Evolutionary conservation across 2,888 invertebrate species (phyloP), one percentile per base, ranked within the genome.

Genomic region (Dryobotodes eremita): DNA sequence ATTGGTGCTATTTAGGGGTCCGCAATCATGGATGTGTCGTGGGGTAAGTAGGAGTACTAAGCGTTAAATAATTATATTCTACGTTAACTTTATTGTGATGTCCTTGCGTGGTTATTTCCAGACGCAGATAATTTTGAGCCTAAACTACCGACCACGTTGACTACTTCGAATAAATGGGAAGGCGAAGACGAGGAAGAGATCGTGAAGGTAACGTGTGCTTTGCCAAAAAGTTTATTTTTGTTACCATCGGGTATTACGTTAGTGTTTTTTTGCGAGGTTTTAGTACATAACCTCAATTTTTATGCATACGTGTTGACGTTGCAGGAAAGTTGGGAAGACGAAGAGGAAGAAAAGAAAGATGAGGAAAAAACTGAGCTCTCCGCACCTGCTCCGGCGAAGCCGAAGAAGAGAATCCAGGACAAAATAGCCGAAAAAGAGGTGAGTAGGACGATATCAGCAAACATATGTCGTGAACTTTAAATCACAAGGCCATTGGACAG

Each of bases 281-380:
- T 87, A 75, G 82, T 82, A 91, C 91, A 92, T 97, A 96, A 96
- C 96, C 96, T 96, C 94, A 94, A 88, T 91, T 87, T 83, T 82
- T 90, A 93, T 93, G 94, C 93, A 84, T 94, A 95, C 93, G 96
- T 96, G 96, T 96, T 96, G 96, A 95, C 93, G 94, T 95, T 94
- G 88, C 95, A 99, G 99, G 99, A 99, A 92, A 99, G 98, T 94
- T 99, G 99, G 99, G 99, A 99, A 94, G 99, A 99, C 96, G 98
- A 98, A 65, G 98, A 98, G 92, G 98, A 98, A 91, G 98, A 98
- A 91, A 98, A 98, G 92, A 98, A 98, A 92, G 98, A 98, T 90
- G 98, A 98, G 87, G 98, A 98, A 91, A 97, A 97, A 91, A 97
- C 97, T 83, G 97, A 97, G 88, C 92, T 95, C 2, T 96, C 97